These are phyloP conservation scores for Cheirogaleus medius DNA, from an alignment of 2,113 vertebrate genomes.

Conservation along the genomic window DNA sequence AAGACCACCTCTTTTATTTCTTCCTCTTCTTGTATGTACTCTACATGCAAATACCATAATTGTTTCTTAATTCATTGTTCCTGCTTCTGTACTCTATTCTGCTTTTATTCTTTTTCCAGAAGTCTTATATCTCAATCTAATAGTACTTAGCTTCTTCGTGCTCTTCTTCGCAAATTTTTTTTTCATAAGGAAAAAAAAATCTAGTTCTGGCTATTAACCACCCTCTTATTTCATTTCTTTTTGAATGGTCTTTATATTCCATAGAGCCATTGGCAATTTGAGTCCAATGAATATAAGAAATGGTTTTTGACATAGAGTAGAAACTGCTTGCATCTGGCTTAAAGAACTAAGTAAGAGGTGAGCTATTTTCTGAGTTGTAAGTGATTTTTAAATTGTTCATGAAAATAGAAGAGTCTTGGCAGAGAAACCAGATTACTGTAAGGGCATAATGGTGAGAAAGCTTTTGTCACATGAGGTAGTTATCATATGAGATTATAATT, in stretches of 20 bases:
- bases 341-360: constrained; percentile 31
- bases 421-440: neutral
- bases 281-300: constrained; percentile 30
- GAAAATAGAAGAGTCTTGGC: constrained; percentile 25
- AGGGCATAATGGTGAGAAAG: neutral
- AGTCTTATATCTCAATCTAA: neutral
- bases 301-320: neutral
- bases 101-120: constrained; percentile 18
- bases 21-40: neutral
- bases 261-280: neutral
- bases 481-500: constrained; percentile 10
- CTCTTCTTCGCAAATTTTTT: constrained; percentile 25
- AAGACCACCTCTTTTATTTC: neutral
- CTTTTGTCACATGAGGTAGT: neutral
- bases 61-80: constrained; percentile 8
- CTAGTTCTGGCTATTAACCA: neutral
- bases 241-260: neutral
- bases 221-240: neutral
- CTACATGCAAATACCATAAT: neutral
- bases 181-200: constrained; percentile 13
- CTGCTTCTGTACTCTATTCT: constrained; percentile 20
- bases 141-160: constrained; percentile 16
- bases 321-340: constrained; percentile 14
- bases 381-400: constrained; percentile 51
- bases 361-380: constrained; percentile 47